These are phyloP conservation scores for Lordiphosa clarofinis DNA, from an alignment of 1,140 invertebrate species.

Conservation along the genomic window DNA sequence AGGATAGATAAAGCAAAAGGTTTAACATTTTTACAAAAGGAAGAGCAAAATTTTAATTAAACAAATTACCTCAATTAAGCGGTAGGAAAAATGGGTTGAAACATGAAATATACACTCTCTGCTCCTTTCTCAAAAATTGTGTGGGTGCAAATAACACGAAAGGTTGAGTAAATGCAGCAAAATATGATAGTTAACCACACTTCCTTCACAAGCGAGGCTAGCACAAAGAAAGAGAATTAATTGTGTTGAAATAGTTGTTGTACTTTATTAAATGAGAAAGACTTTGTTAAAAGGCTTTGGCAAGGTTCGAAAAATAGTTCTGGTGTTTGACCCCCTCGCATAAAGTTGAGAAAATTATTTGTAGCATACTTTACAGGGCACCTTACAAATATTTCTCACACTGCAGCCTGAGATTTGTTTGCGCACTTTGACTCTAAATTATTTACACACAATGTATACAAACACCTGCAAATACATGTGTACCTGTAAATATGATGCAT, in stretches of 20 bases:
- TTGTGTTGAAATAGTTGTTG: too few species aligned
- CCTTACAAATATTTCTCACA: constrained; percentile 20
- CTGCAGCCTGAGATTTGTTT: neutral
- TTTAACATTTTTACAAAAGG: constrained; percentile 34
- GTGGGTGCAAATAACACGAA: constrained; percentile 14
- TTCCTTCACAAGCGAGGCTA: too few species aligned
- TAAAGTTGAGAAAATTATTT: constrained; percentile 18
- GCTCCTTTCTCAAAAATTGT: neutral
- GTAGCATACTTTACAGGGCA: constrained; percentile 20
- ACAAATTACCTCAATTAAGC: constrained; percentile 66
- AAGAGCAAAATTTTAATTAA: constrained; percentile 63
- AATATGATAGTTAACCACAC: too few species aligned
- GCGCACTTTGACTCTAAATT: constrained; percentile 3
- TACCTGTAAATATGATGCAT: constrained; percentile 3
- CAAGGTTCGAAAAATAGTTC: too few species aligned
- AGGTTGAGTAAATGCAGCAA: constrained; percentile 11
- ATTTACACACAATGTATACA: neutral
- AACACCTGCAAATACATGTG: neutral
- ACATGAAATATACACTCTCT: constrained; percentile 7
- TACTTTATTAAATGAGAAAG: too few species aligned
- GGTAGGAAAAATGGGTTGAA: constrained; percentile 20
- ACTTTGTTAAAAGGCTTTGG: neutral
- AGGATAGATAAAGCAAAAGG: constrained; percentile 10
- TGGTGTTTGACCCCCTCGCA: too few species aligned
- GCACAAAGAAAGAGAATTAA: too few species aligned